A percentile compares a stretch with the other conserved stretches of the same genome.
Conservation (phyloP, 2,797 vertebrate genomes). For the Arnoldichthys spilopterus region DNA sequence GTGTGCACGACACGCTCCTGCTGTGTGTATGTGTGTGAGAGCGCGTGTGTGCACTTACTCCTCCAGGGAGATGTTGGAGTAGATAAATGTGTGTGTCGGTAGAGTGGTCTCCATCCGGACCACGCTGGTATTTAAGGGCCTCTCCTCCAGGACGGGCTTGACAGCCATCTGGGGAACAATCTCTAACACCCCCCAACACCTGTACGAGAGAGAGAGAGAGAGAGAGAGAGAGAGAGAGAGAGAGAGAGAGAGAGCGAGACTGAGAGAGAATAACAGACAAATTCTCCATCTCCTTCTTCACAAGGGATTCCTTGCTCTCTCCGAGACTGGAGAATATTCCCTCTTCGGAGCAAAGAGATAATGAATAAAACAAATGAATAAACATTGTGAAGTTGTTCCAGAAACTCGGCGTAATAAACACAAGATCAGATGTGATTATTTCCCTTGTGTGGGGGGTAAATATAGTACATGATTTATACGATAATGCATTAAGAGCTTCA, state of each 20-base stretch:
- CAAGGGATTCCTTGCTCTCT: conserved; percentile 10
- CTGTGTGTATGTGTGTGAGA: background rate
- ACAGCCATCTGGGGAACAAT: conserved; percentile 75
- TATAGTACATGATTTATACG: conserved; percentile 47
- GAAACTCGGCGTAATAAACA: conserved; percentile 37
- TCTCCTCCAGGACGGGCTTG: conserved; percentile 50
- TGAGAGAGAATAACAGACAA: conserved; percentile 4
- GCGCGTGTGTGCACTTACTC: conserved; percentile 64
- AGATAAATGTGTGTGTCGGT: conserved; percentile 54
- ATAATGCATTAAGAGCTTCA: conserved; percentile 36
- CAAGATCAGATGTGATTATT: conserved; percentile 42
- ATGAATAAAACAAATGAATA: conserved; percentile 48
- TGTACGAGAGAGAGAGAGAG: conserved; percentile 42
- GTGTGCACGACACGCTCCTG: background rate
- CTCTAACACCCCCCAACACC: conserved; percentile 77
- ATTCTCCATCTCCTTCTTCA: conserved; percentile 12
- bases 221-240: conserved; percentile 11
- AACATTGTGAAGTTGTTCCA: conserved; percentile 17
- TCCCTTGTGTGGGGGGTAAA: conserved; percentile 44
- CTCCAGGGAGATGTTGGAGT: conserved; percentile 76
- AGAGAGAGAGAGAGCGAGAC: conserved; percentile 2
- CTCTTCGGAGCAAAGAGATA: conserved; percentile 11
- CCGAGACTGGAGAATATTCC: background rate
- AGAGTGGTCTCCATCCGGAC: conserved; percentile 40
- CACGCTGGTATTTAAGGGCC: conserved; percentile 55